phyloP scores from a whole-genome alignment of 2,113 vertebrate genomes.

The Syngnathoides biaculeatus region DNA sequence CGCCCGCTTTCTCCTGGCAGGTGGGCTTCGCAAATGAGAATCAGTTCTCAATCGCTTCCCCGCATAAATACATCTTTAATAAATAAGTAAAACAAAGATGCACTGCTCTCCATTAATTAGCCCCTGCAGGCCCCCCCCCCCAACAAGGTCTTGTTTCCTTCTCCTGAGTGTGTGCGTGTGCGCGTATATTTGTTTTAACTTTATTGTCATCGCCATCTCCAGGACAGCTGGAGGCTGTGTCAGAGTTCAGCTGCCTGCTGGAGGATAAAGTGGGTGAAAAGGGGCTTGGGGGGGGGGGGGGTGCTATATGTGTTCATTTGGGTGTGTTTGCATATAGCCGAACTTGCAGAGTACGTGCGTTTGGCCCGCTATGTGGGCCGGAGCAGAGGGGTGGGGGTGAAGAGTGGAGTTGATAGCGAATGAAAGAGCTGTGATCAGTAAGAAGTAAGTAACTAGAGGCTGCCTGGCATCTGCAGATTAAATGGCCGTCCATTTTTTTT shows the following conservation, averaged over 20 bases:
- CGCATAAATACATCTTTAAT: not conserved
- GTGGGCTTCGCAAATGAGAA: slow-evolving; percentile 6
- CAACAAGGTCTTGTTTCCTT: slow-evolving; percentile 46
- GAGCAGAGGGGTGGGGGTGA: slow-evolving; percentile 44
- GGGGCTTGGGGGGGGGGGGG: no score
- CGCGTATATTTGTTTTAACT: slow-evolving; percentile 52
- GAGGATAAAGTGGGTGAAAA: slow-evolving; percentile 22
- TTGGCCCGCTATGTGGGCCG: slow-evolving; percentile 34
- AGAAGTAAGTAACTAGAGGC: slow-evolving; percentile 58
- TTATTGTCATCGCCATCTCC: slow-evolving; percentile 48
- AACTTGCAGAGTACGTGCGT: not conserved
- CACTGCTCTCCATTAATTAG: slow-evolving; percentile 45
- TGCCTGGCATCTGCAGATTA: slow-evolving; percentile 78
- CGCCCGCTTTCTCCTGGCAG: not conserved
- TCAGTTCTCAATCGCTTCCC: slow-evolving; percentile 20
- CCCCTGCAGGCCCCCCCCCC: slow-evolving; percentile 26
- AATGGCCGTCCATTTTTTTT: slow-evolving; percentile 68
- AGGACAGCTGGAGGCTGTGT: slow-evolving; percentile 68
- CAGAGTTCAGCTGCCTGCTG: slow-evolving; percentile 64
- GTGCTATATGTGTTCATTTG: slow-evolving; percentile 23
- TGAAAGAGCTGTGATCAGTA: slow-evolving; percentile 53
- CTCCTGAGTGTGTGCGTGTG: slow-evolving; percentile 16
- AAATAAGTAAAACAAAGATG: slow-evolving; percentile 25
- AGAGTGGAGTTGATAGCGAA: slow-evolving; percentile 70
- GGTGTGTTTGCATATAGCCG: slow-evolving; percentile 33